Evolutionary conservation across 2,113 vertebrate species (phyloP).

Genomic region (Canis aureus): DNA sequence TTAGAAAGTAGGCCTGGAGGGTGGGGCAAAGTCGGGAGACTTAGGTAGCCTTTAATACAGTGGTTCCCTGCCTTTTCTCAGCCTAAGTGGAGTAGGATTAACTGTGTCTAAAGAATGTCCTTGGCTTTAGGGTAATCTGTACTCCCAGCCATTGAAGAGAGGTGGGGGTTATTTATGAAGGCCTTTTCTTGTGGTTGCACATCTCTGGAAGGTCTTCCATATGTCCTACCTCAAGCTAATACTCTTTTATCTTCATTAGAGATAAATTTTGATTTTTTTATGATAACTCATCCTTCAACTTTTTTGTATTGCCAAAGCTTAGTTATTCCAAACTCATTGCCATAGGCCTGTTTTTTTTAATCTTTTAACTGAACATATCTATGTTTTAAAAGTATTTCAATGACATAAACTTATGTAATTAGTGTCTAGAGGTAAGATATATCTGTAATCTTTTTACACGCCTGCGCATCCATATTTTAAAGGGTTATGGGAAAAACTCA

Average conservation of each 20-base stretch:
- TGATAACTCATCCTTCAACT: background rate
- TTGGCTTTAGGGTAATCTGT: conserved; percentile 24
- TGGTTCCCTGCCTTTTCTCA: background rate
- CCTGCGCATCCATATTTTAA: background rate
- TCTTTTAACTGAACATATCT: background rate
- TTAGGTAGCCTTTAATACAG: background rate
- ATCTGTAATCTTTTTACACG: background rate
- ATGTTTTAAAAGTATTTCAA: background rate
- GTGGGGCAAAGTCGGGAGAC: background rate
- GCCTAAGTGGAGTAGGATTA: background rate
- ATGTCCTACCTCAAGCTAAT: background rate
- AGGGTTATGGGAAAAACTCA: background rate
- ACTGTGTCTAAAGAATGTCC: background rate
- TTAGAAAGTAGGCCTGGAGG: background rate
- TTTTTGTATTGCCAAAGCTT: conserved; percentile 6
- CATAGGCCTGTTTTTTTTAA: background rate
- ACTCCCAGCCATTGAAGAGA: background rate
- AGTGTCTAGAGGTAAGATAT: background rate
- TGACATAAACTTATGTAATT: background rate
- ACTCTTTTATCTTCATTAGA: background rate
- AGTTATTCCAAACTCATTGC: background rate
- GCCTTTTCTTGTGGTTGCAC: background rate
- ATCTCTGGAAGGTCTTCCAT: background rate
- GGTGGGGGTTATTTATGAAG: background rate
- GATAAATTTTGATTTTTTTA: background rate